A percentile compares a stretch with the other conserved stretches of the same genome.
These are phyloP conservation scores for Stichopus horrens DNA, from an alignment of 53 echinoderm and acorn worm species.

Conservation along the genomic window DNA sequence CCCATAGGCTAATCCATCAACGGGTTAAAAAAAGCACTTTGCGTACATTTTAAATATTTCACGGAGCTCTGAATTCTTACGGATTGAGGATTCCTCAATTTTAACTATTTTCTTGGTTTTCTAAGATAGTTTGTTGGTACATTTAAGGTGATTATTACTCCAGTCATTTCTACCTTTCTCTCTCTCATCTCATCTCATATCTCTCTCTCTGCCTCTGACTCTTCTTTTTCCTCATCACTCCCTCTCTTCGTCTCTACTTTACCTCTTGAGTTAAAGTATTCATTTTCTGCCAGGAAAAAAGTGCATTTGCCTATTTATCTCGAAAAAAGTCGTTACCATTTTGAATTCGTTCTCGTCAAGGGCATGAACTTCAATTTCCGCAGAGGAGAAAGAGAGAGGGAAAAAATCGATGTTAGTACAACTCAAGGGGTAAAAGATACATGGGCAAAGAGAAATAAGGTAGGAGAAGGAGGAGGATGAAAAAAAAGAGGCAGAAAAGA, in stretches of 20 bases:
- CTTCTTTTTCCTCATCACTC: no score
- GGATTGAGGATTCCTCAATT: not conserved
- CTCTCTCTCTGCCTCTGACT: no score
- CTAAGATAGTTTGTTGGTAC: not conserved
- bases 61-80: conserved; percentile 17
- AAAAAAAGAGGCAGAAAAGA: not conserved
- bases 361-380: conserved; percentile 3
- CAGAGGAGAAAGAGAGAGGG: not conserved
- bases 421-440: not conserved
- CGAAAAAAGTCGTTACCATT: not conserved
- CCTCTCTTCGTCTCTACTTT: not conserved
- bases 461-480: not conserved
- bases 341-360: not conserved
- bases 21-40: conserved; percentile 14
- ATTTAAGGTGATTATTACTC: not conserved
- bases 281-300: not conserved
- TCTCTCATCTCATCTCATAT: not conserved
- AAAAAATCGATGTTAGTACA: not conserved
- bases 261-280: conserved; percentile 1
- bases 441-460: not conserved
- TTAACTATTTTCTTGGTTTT: not conserved
- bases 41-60: conserved; percentile 39
- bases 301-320: conserved; percentile 34
- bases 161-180: not conserved
- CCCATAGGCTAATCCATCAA: conserved; percentile 26